Conservation (phyloP, 2,113 vertebrate genomes). For the Circaetus cinerascens region DNA sequence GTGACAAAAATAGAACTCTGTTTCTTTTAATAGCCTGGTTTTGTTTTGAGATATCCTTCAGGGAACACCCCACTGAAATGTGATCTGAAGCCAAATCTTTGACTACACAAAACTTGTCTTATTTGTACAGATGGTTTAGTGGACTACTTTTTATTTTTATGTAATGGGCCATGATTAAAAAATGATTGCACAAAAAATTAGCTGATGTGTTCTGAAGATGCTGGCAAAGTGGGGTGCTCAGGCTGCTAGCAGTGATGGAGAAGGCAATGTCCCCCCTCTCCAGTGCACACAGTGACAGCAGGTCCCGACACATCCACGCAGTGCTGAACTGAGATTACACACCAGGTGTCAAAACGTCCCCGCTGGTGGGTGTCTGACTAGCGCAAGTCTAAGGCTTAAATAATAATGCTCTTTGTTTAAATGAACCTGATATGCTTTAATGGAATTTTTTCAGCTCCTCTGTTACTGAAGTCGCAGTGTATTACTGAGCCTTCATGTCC, state of each 20-base stretch:
- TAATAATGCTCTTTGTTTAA: slow-evolving; percentile 16
- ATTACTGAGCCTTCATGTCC: not conserved
- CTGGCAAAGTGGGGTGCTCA: not conserved
- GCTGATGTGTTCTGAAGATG: not conserved
- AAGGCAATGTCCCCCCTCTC: not conserved
- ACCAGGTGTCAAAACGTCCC: not conserved
- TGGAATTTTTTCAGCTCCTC: slow-evolving; percentile 8
- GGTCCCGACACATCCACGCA: accelerated
- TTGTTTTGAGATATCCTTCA: not conserved
- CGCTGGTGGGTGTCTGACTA: not conserved
- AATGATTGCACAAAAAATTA: not conserved
- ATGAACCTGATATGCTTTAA: not conserved
- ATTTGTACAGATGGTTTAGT: not conserved
- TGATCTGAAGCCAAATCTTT: not conserved
- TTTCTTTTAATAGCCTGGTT: not conserved
- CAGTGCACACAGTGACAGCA: not conserved
- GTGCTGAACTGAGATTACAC: not conserved
- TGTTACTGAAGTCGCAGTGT: not conserved
- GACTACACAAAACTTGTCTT: not conserved
- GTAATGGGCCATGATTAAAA: not conserved
- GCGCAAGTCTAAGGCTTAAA: not conserved
- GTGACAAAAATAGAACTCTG: not conserved
- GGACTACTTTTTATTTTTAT: not conserved
- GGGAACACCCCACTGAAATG: not conserved
- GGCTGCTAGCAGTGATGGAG: not conserved